Evolutionary conservation across 2,113 vertebrate species (phyloP), one percentile per base, ranked within the genome.

Genomic region (Crypturellus undulatus): DNA sequence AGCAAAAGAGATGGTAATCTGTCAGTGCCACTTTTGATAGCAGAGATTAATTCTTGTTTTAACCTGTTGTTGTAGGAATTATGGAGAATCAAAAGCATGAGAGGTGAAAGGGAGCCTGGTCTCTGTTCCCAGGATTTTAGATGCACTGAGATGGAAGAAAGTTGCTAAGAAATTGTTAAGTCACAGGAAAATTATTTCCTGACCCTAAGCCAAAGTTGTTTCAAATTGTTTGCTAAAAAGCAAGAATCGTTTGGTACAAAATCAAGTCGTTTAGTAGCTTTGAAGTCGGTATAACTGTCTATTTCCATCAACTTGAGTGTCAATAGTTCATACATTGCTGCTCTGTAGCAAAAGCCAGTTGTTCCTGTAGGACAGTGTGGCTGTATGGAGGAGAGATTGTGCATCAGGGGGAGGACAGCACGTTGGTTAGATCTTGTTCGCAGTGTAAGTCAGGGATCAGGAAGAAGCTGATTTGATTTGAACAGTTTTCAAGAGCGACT

Each of bases 331-430:
- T 13, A 59, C 0, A 0, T 18, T 1, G 18, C 62, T 87, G 87
- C 90, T 91, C 89, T 88, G 95, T 72, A 81, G 79, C 80, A 83
- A 54, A 93, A 89, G 12, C 62, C 79, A 73, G 58, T 4, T 28
- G 52, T 63, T 79, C 71, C 84, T 76, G 80, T 43, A 15, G 0
- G 10, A 28, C 65, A 79, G 64, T 1, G 8, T 11, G 62, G 36
- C 32, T 20, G 68, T 34, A 25, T 2, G 40, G 65, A 54, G 88
- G 38, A 94, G 68, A 4, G 60, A 62, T 49, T 43, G 34, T 6
- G 71, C 47, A 70, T 26, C 88, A 56, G 71, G 60, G 68, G 68
- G 79, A 89, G 64, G 78, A 8, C 40, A 64, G 49, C 92, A 87
- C 94, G 77, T 38, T 59, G 54, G 9, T 84, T 62, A 52, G 54